phyloP scores from a whole-genome alignment of 2,113 vertebrate genomes.

The Taxidea taxus region DNA sequence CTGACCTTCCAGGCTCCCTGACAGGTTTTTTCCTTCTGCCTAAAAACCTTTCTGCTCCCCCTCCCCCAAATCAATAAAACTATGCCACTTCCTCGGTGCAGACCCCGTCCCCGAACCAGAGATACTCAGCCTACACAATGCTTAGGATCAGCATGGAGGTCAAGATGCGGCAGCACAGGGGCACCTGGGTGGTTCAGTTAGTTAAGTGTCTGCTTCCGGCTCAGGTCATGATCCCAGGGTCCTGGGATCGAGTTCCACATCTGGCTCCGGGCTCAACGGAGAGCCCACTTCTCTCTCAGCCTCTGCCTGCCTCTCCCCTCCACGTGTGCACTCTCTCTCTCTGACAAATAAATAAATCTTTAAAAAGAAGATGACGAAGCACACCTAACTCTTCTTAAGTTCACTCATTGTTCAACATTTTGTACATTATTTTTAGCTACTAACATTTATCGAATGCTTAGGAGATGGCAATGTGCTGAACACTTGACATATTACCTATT shows the following conservation, averaged over 20 bases:
- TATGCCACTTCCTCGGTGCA: not conserved
- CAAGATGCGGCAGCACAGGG: not conserved
- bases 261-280: too few relatives aligned
- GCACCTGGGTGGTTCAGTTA: not conserved
- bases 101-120: not conserved
- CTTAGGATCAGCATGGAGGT: not conserved
- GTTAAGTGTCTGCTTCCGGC: not conserved
- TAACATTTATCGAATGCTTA: not conserved
- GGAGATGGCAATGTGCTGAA: not conserved
- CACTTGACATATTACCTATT: not conserved
- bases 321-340: too few relatives aligned
- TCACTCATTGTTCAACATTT: rapidly evolving
- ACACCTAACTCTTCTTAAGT: not conserved
- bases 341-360: too few relatives aligned
- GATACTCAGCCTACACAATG: not conserved
- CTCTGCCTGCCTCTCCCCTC: too few relatives aligned
- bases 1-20: not conserved
- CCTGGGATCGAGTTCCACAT: too few relatives aligned
- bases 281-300: too few relatives aligned
- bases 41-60: not conserved
- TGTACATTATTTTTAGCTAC: not conserved
- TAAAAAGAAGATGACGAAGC: not conserved
- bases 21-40: not conserved
- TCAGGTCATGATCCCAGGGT: too few relatives aligned
- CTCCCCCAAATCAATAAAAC: not conserved